A percentile compares a stretch with the other conserved stretches of the same genome.
These are phyloP conservation scores for Etheostoma cragini DNA, from an alignment of 2,113 vertebrate species.

Conservation along the genomic window DNA sequence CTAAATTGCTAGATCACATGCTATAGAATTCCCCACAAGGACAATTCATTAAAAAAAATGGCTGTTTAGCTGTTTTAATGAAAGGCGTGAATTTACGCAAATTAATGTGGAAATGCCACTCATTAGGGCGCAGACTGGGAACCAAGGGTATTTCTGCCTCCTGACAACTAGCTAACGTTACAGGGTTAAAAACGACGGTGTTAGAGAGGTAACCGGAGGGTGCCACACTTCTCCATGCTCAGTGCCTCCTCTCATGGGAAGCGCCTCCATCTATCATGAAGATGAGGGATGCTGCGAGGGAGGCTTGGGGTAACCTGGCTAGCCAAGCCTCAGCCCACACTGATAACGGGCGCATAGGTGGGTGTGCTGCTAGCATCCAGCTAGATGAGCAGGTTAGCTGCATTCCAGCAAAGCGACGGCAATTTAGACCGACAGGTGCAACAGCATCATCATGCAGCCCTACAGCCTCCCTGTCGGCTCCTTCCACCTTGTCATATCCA, in stretches of 20 bases:
- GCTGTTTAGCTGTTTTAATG: background rate
- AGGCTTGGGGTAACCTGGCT: slow-evolving; percentile 3
- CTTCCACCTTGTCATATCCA: slow-evolving; percentile 5
- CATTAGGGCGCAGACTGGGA: background rate
- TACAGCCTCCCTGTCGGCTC: slow-evolving; percentile 6
- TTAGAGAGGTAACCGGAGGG: slow-evolving; percentile 17
- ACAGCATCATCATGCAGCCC: slow-evolving; percentile 51
- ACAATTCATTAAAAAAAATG: background rate
- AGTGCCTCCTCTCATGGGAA: slow-evolving; percentile 53
- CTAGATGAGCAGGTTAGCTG: slow-evolving; percentile 44
- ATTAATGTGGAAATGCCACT: background rate
- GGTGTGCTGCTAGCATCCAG: slow-evolving; percentile 31
- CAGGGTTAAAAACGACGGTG: background rate
- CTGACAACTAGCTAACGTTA: background rate
- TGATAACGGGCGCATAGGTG: background rate
- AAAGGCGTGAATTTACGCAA: background rate
- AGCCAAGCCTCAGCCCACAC: slow-evolving; percentile 7
- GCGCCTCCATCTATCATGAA: slow-evolving; percentile 58
- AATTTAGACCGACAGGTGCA: slow-evolving; percentile 73
- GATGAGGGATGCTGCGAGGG: slow-evolving; percentile 37
- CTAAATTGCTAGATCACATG: background rate
- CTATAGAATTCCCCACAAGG: background rate
- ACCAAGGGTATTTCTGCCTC: background rate
- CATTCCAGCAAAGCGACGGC: slow-evolving; percentile 60
- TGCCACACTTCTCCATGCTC: slow-evolving; percentile 32